These are phyloP conservation scores for Helarctos malayanus DNA, from an alignment of 2,797 vertebrate genomes.

Conservation along the genomic window DNA sequence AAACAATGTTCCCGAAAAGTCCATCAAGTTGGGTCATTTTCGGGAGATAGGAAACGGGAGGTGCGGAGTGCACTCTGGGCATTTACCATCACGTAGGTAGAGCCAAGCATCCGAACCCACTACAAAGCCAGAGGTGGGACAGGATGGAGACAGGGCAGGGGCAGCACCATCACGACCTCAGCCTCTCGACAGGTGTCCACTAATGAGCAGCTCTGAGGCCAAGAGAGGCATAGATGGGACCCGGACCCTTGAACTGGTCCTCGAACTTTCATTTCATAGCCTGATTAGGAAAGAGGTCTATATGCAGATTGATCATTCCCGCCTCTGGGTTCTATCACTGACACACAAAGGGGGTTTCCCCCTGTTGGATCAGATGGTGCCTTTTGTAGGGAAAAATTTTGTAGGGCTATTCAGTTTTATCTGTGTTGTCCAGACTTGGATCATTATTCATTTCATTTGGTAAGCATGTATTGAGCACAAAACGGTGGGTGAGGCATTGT, in stretches of 20 bases:
- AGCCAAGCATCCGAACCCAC: not conserved
- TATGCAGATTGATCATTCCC: not conserved
- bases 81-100: rapidly evolving
- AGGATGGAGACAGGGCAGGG: too few species aligned
- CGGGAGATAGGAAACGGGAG: not conserved
- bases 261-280: not conserved
- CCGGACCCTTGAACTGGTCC: not conserved
- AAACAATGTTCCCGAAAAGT: not conserved
- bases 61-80: rapidly evolving
- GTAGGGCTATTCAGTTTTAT: not conserved
- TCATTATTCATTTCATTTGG: not conserved
- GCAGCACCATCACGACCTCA: not conserved
- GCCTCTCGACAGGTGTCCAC: not conserved
- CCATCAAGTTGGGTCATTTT: not conserved
- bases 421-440: not conserved
- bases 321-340: not conserved
- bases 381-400: not conserved
- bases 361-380: not conserved
- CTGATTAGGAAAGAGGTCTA: not conserved
- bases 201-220: not conserved
- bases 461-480: not conserved
- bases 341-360: not conserved
- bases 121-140: not conserved
- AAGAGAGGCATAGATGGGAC: not conserved
- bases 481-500: not conserved